phyloP scores from a whole-genome alignment of 2,888 invertebrate species.

The Boloria euphrosyne region DNA sequence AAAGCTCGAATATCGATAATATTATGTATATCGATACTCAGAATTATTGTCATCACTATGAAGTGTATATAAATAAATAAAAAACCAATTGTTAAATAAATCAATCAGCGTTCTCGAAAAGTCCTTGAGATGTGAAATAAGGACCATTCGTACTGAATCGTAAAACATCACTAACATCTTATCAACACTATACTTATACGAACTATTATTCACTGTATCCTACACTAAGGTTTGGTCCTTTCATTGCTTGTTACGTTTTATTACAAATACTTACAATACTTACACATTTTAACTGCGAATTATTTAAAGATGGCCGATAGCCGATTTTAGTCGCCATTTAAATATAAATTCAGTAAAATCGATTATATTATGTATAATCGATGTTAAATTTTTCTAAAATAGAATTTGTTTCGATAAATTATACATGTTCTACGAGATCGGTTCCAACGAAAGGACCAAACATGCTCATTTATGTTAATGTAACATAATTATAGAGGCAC shows the following conservation, averaged over 20 bases:
- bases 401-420: slow-evolving; percentile 18
- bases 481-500: slow-evolving; percentile 84
- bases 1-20: too few species aligned
- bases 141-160: slow-evolving; percentile 60
- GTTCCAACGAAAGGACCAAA: slow-evolving; percentile 72
- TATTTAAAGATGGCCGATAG: slow-evolving; percentile 1
- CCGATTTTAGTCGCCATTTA: not conserved
- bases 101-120: slow-evolving; percentile 24
- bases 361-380: too few species aligned
- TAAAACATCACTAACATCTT: slow-evolving; percentile 54
- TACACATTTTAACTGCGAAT: not conserved
- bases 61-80: not conserved
- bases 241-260: slow-evolving; percentile 52
- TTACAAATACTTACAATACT: slow-evolving; percentile 4
- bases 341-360: slow-evolving; percentile 5
- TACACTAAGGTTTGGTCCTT: slow-evolving; percentile 75
- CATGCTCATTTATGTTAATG: slow-evolving; percentile 82
- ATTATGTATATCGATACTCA: too few species aligned
- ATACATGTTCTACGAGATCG: not conserved
- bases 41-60: too few species aligned
- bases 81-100: slow-evolving; percentile 7
- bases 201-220: slow-evolving; percentile 70
- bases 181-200: slow-evolving; percentile 63
- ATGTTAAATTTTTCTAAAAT: slow-evolving; percentile 12
- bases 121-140: slow-evolving; percentile 48